Evolutionary conservation across 2,113 vertebrate genomes (phyloP).

Genomic region (Sturnus vulgaris): DNA sequence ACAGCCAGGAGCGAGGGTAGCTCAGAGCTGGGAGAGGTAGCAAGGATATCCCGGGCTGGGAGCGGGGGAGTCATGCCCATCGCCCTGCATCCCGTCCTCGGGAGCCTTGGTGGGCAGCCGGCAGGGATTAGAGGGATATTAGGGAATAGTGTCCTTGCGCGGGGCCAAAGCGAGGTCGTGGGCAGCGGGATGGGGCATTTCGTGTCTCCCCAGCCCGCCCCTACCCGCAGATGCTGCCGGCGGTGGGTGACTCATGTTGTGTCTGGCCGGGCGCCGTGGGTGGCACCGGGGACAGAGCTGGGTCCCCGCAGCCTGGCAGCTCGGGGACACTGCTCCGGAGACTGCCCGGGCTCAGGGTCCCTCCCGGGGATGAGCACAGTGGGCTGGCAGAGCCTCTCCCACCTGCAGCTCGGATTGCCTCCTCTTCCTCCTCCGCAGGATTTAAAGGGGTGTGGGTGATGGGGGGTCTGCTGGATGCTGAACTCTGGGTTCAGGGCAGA

Average conservation of each 20-base stretch:
- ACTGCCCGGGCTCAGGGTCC: not conserved
- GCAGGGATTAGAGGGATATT: not conserved
- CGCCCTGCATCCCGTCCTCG: too few species aligned
- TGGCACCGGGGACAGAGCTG: not conserved
- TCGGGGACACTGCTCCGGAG: not conserved
- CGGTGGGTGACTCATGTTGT: not conserved
- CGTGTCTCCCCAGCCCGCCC: not conserved
- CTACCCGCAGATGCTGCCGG: not conserved
- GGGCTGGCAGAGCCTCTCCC: not conserved
- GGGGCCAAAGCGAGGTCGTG: accelerated
- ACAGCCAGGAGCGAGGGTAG: not conserved
- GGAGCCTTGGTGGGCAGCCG: not conserved
- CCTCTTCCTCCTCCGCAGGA: not conserved
- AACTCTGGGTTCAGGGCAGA: not conserved
- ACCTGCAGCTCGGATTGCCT: not conserved
- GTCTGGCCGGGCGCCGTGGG: not conserved
- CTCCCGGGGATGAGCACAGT: not conserved
- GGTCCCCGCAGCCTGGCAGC: not conserved
- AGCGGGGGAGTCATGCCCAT: not conserved
- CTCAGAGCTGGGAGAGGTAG: not conserved
- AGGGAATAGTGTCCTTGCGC: accelerated
- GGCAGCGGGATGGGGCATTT: not conserved
- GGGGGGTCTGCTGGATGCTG: not conserved
- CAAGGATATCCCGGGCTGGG: not conserved
- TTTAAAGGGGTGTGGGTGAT: not conserved